Evolutionary conservation across 2,797 vertebrate species (phyloP).

Genomic region (Malurus leucopterus): DNA sequence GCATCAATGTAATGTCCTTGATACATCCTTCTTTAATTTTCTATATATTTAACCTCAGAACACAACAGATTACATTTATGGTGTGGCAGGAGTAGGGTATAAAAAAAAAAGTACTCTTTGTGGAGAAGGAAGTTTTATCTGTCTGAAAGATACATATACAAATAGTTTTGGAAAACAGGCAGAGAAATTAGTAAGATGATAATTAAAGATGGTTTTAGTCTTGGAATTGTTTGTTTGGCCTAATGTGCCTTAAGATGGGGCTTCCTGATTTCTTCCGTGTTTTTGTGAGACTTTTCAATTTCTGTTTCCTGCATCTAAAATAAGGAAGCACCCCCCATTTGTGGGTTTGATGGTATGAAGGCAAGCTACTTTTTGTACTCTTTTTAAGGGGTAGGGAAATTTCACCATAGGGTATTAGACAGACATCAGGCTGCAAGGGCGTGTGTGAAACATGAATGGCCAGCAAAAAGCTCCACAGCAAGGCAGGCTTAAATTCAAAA

Average conservation of each 20-base stretch:
- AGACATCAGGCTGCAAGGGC: background rate
- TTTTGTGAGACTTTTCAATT: background rate
- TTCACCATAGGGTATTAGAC: background rate
- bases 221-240: background rate
- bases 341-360: background rate
- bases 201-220: background rate
- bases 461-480: background rate
- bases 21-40: background rate
- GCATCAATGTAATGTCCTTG: background rate
- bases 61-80: background rate
- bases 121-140: background rate
- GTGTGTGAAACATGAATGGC: background rate
- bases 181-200: background rate
- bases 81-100: background rate
- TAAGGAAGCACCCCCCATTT: background rate
- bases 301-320: background rate
- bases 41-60: background rate
- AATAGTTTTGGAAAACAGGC: background rate
- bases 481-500: background rate
- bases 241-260: background rate
- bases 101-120: background rate
- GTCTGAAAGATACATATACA: background rate
- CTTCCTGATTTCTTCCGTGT: constrained; percentile 12
- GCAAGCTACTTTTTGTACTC: background rate
- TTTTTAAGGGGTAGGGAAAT: background rate